These are phyloP conservation scores for Drosophila mauritiana DNA, from an alignment of 1,140 invertebrate species.

Conservation along the genomic window DNA sequence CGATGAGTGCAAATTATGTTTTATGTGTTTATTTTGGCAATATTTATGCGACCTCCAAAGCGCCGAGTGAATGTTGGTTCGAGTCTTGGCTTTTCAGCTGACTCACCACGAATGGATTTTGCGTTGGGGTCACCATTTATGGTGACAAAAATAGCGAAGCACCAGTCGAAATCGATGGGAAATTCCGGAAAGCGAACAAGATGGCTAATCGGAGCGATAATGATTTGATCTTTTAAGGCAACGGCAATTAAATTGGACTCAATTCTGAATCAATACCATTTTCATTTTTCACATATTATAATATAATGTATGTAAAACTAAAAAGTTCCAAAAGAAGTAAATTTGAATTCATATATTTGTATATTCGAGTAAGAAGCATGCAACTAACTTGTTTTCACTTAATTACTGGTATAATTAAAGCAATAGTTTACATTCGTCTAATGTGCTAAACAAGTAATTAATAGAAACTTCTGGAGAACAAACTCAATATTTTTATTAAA, in stretches of 20 bases:
- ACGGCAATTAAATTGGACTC: neutral
- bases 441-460: too few relatives aligned
- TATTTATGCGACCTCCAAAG: constrained; percentile 58
- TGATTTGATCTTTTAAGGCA: constrained; percentile 3
- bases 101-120: constrained; percentile 35
- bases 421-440: too few relatives aligned
- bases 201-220: neutral
- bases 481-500: too few relatives aligned
- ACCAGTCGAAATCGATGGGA: neutral
- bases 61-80: constrained; percentile 55
- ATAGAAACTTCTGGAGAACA: too few relatives aligned
- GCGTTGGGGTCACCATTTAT: constrained; percentile 45
- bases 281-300: neutral
- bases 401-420: too few relatives aligned
- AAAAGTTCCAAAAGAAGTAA: neutral
- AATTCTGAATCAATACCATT: neutral
- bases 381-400: too few relatives aligned
- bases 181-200: constrained; percentile 1
- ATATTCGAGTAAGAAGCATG: too few relatives aligned
- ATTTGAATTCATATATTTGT: too few relatives aligned
- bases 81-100: constrained; percentile 25
- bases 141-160: constrained; percentile 24
- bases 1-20: constrained; percentile 55
- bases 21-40: constrained; percentile 54
- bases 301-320: neutral